Conservation (phyloP, 2,888 invertebrate genomes). For the Coremacera marginata region DNA sequence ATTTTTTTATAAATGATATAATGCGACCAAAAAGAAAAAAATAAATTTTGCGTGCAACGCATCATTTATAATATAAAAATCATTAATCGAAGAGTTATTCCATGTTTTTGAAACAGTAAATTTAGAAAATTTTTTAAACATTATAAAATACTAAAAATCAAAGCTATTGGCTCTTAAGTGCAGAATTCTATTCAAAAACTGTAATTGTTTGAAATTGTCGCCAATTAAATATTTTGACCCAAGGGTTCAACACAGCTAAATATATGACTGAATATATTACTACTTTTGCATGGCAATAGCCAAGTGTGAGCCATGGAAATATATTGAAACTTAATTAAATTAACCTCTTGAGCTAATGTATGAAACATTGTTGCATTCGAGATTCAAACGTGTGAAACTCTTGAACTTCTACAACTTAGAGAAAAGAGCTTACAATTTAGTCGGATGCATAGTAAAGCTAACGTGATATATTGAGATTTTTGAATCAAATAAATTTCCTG, state of each 20-base stretch:
- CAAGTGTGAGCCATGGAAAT: neutral
- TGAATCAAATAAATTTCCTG: too few species aligned
- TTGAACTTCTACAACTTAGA: neutral
- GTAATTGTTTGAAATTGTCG: conserved; percentile 27
- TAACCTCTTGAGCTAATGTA: conserved; percentile 52
- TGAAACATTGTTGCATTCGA: neutral
- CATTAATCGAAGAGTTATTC: too few species aligned
- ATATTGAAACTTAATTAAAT: conserved; percentile 55
- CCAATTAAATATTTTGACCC: conserved; percentile 51
- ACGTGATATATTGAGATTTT: too few species aligned
- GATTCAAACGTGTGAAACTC: neutral
- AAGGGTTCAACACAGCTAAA: conserved; percentile 50
- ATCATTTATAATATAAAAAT: too few species aligned
- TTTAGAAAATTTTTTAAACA: too few species aligned
- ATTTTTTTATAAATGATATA: too few species aligned
- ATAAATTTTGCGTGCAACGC: too few species aligned
- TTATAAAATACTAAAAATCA: neutral
- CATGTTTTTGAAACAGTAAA: too few species aligned
- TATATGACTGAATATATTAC: neutral
- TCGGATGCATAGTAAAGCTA: too few species aligned
- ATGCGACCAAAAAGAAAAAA: too few species aligned
- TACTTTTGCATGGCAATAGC: too few species aligned
- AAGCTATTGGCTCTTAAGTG: neutral
- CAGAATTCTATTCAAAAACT: neutral
- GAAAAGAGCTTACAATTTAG: neutral